phyloP scores from a whole-genome alignment of 2,888 invertebrate genomes.

The Caenorhabditis sp. region DNA sequence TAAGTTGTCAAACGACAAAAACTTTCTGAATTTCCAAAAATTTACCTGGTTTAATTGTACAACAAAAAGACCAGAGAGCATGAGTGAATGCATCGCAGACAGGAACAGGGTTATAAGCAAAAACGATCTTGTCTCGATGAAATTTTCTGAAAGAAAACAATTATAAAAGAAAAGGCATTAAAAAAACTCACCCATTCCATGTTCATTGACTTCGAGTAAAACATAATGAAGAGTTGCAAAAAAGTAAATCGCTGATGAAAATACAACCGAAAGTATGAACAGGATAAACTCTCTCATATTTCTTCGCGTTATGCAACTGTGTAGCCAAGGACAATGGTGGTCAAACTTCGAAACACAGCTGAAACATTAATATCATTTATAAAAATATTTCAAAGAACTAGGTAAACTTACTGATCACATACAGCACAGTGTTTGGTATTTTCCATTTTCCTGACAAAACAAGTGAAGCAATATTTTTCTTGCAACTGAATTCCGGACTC shows the following conservation, averaged over 20 bases:
- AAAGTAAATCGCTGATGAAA: constrained; percentile 37
- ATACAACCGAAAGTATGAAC: constrained; percentile 47
- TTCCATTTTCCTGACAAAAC: constrained; percentile 40
- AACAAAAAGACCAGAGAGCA: constrained; percentile 42
- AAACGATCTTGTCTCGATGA: constrained; percentile 37
- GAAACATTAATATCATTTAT: constrained; percentile 3
- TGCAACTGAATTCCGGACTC: constrained; percentile 39
- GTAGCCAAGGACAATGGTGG: constrained; percentile 61
- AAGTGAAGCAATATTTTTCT: constrained; percentile 50
- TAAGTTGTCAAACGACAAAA: too few species aligned
- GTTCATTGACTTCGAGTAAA: constrained; percentile 21
- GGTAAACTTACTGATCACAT: constrained; percentile 48
- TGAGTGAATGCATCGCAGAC: constrained; percentile 44
- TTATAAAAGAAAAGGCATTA: not conserved
- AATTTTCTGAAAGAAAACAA: constrained; percentile 31
- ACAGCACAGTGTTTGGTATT: constrained; percentile 55
- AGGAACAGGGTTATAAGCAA: constrained; percentile 45
- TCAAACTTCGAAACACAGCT: constrained; percentile 57
- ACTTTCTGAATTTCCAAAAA: too few species aligned
- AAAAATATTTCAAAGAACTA: not conserved
- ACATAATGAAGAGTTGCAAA: constrained; percentile 33
- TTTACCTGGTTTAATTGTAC: constrained; percentile 48
- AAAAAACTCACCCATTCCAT: constrained; percentile 36
- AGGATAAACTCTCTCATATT: constrained; percentile 53
- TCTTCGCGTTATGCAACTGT: constrained; percentile 48